These are phyloP conservation scores for Chaetops frenatus DNA, from an alignment of 2,113 vertebrate species.

Conservation along the genomic window DNA sequence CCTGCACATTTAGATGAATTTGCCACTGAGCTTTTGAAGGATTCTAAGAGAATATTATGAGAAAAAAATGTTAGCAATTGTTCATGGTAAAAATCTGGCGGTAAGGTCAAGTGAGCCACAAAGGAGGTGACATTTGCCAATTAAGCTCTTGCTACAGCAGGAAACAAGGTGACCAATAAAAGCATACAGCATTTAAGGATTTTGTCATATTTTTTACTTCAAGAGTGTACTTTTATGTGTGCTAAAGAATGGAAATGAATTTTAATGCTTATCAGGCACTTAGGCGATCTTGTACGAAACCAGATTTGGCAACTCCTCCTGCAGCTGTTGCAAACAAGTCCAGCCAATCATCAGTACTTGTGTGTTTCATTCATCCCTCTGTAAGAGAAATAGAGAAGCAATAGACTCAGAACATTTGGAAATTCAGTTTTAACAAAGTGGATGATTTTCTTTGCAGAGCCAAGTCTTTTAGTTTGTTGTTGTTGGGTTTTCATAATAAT, in stretches of 20 bases:
- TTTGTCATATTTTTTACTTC: not conserved
- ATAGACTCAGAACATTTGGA: conserved; percentile 39
- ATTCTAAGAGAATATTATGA: not conserved
- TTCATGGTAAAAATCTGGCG: not conserved
- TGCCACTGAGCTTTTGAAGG: not conserved
- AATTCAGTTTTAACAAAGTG: conserved; percentile 58
- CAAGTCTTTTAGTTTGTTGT: conserved; percentile 26
- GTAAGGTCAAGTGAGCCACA: not conserved
- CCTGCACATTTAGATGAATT: not conserved
- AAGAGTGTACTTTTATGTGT: not conserved
- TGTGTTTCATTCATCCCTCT: conserved; percentile 51
- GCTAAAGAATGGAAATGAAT: conserved; percentile 51
- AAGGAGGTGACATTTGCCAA: not conserved
- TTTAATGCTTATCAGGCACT: conserved; percentile 45
- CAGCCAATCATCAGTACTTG: conserved; percentile 60
- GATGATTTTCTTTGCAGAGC: conserved; percentile 57
- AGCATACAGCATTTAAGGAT: not conserved
- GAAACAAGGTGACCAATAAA: conserved; percentile 8
- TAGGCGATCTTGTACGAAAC: conserved; percentile 49
- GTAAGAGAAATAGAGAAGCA: conserved; percentile 39
- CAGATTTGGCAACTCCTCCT: conserved; percentile 50
- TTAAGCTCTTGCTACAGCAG: not conserved
- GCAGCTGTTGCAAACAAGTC: conserved; percentile 65
- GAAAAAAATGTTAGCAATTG: not conserved
- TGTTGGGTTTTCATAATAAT: conserved; percentile 29